Base-by-base conservation (phyloP, 2,888 invertebrate genomes). In the Macrosiphum euphorbiae region DNA sequence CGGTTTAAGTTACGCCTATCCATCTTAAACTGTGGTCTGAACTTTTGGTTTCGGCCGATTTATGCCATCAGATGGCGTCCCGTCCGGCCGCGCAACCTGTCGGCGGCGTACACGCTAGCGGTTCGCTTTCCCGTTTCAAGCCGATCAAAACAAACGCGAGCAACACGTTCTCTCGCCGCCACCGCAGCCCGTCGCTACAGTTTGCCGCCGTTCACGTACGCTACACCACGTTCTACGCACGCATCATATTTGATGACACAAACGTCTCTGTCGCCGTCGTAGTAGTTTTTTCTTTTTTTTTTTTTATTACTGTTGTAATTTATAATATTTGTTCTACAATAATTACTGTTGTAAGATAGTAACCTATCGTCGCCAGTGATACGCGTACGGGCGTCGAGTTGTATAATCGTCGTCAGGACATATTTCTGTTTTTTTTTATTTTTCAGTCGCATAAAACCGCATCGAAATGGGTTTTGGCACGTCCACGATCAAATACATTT, bases 401-500 rank as follows among this genome's bases (percentile, higher is more conserved):
- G 50, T 26, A n/a, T 26, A 50, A 55, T 89, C 11, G 3, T 11
- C 67, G 35, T 35, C 35, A 67, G n/a, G 67, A 67, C n/a, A 67
- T 13, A n/a, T n/a, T 67, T 16, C 55, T 55, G 55, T 20, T 55
- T 20, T 41, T 28, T 28, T 3, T 13, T 44, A 7, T 44, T 44
- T 16, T 90, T 52, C 84, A 16, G 58, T 35, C 47, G 5, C 20
- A 55, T 20, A 13, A 47, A 44, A 47, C 44, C 41, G 50, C 35
- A 8, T 78, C 94, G 94, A 91, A 67, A 95, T 95, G 95, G 95
- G 95, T 94, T 94, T 95, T 26, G 95, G 95, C 85, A 95, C 95
- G 95, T 92, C 95, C 58, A 95, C 95, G 91, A 97, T 98, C 94
- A 98, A 98, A 96, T 98, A 97, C 95, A 96, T 98, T 96, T 96